These are phyloP conservation scores for Tragelaphus oryx DNA, from an alignment of 2,797 vertebrate species.

Conservation along the genomic window DNA sequence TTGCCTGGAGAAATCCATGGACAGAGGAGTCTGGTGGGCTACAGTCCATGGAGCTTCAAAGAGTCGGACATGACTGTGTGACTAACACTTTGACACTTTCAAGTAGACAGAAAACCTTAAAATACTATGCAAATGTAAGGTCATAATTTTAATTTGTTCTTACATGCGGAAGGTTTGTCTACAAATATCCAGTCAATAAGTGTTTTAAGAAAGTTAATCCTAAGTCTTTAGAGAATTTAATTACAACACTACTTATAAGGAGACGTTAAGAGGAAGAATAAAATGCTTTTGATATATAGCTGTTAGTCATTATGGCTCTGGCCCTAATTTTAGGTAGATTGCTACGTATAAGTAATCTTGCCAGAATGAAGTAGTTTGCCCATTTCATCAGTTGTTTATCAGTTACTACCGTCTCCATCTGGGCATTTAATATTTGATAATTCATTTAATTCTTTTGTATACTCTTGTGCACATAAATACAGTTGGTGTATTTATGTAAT, in stretches of 20 bases:
- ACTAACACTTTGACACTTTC: not conserved
- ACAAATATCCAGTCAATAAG: not conserved
- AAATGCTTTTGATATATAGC: not conserved
- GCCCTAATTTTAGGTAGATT: not conserved
- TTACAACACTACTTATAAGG: not conserved
- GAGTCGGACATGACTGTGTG: not conserved
- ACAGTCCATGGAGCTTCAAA: not conserved
- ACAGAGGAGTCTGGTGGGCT: not conserved
- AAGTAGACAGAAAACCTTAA: not conserved
- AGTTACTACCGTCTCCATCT: not conserved
- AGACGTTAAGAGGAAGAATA: not conserved
- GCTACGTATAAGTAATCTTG: not conserved
- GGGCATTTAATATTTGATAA: conserved; percentile 14
- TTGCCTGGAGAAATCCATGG: not conserved
- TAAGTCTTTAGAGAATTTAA: not conserved
- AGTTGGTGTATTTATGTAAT: not conserved
- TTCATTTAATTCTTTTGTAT: conserved; percentile 26
- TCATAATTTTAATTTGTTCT: conserved; percentile 9
- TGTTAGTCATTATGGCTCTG: not conserved
- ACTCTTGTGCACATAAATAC: not conserved
- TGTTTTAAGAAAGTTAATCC: conserved; percentile 15
- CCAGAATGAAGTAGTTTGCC: not conserved
- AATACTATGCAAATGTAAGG: not conserved
- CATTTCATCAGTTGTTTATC: not conserved
- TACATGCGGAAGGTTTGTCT: not conserved